Percentiles rank a stretch among this genome's conserved stretches.
phyloP scores from a whole-genome alignment of 2,888 invertebrate species.

The Drosophila neotestacea region DNA sequence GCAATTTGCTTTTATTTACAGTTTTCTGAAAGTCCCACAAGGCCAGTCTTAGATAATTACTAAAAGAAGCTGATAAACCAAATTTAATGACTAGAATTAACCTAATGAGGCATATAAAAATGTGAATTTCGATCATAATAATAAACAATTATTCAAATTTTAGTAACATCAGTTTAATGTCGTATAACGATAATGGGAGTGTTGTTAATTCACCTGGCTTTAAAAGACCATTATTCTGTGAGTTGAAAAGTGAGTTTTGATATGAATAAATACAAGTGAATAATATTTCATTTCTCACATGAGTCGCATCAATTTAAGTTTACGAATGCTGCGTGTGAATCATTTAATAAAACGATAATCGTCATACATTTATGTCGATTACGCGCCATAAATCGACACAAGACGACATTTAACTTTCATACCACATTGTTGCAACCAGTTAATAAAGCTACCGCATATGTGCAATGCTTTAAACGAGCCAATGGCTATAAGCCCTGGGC shows the following conservation, averaged over 20 bases:
- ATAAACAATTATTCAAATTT: neutral
- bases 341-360: conserved; percentile 1
- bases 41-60: no score
- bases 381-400: neutral
- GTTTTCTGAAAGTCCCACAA: no score
- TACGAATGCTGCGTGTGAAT: conserved; percentile 4
- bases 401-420: conserved; percentile 1
- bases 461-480: neutral
- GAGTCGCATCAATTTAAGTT: neutral
- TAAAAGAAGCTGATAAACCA: no score
- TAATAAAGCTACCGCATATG: neutral
- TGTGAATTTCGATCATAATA: neutral
- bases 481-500: neutral
- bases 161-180: neutral
- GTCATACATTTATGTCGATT: conserved; percentile 2
- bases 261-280: neutral
- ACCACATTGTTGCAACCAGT: neutral
- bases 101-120: neutral
- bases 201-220: neutral
- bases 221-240: neutral
- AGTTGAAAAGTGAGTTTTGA: neutral
- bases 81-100: neutral
- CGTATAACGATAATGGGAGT: neutral
- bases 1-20: no score
- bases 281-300: neutral